Conservation (phyloP, 2,888 invertebrate genomes). For the Netelia virgata region DNA sequence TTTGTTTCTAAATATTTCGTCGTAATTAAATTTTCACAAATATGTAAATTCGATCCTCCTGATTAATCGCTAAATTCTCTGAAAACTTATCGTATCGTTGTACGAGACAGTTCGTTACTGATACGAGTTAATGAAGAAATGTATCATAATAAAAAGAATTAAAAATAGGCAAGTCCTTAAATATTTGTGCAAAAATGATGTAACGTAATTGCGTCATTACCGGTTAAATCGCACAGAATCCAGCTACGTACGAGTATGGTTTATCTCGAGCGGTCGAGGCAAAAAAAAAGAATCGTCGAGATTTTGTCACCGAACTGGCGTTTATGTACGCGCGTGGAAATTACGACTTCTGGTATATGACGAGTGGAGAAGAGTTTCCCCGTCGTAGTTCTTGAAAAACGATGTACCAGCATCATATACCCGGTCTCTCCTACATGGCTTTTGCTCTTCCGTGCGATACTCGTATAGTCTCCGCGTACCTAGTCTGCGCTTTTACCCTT, state of each 20-base stretch:
- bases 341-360: slow-evolving; percentile 42
- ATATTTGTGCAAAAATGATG: not conserved
- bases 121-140: not conserved
- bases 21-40: no score
- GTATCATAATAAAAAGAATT: not conserved
- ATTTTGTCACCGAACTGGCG: slow-evolving; percentile 5
- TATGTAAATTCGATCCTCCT: no score
- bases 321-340: not conserved
- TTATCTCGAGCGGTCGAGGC: not conserved
- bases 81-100: no score
- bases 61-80: no score
- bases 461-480: slow-evolving; percentile 30
- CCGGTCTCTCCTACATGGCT: slow-evolving; percentile 25
- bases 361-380: slow-evolving; percentile 18
- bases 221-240: not conserved
- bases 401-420: slow-evolving; percentile 33
- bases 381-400: slow-evolving; percentile 46
- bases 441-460: slow-evolving; percentile 41
- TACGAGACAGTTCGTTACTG: no score
- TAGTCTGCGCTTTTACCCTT: slow-evolving; percentile 29
- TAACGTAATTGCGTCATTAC: not conserved
- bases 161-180: not conserved
- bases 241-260: not conserved
- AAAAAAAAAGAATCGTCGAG: not conserved
- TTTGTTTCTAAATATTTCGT: no score